Evolutionary conservation across 2,888 invertebrate genomes (phyloP).

Genomic region (Ferrisia virgata): DNA sequence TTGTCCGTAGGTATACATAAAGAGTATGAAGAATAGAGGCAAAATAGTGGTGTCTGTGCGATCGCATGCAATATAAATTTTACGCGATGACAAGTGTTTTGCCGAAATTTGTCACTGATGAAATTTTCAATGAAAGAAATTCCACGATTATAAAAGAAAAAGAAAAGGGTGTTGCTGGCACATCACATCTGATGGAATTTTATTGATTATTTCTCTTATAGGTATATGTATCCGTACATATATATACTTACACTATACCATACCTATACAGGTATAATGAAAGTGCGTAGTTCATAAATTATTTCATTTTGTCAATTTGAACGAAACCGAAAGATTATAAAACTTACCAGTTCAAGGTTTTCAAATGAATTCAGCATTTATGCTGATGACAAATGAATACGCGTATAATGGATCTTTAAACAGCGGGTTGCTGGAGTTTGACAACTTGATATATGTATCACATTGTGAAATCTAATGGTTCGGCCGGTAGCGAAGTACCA

Average conservation of each 20-base stretch:
- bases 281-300: slow-evolving; percentile 11
- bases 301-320: slow-evolving; percentile 19
- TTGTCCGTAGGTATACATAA: not conserved
- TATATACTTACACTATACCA: not conserved
- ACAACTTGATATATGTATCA: slow-evolving; percentile 44
- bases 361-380: slow-evolving; percentile 36
- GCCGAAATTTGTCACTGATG: slow-evolving; percentile 7
- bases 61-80: slow-evolving; percentile 5
- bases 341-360: slow-evolving; percentile 32
- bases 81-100: not conserved
- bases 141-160: not conserved
- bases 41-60: not conserved
- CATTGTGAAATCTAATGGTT: slow-evolving; percentile 40
- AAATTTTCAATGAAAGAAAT: slow-evolving; percentile 13
- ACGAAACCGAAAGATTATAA: slow-evolving; percentile 22
- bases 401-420: slow-evolving; percentile 41
- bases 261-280: not conserved
- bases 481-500: slow-evolving; percentile 36
- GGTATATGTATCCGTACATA: not conserved
- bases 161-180: not conserved
- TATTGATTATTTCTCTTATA: not conserved
- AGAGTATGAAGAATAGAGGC: not conserved
- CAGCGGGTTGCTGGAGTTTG: slow-evolving; percentile 38
- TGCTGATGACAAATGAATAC: slow-evolving; percentile 43
- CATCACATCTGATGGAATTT: not conserved